A percentile compares a stretch with the other conserved stretches of the same genome.
Evolutionary conservation across 2,797 vertebrate genomes (phyloP).

Genomic region (Paedocypris micromegethes): DNA sequence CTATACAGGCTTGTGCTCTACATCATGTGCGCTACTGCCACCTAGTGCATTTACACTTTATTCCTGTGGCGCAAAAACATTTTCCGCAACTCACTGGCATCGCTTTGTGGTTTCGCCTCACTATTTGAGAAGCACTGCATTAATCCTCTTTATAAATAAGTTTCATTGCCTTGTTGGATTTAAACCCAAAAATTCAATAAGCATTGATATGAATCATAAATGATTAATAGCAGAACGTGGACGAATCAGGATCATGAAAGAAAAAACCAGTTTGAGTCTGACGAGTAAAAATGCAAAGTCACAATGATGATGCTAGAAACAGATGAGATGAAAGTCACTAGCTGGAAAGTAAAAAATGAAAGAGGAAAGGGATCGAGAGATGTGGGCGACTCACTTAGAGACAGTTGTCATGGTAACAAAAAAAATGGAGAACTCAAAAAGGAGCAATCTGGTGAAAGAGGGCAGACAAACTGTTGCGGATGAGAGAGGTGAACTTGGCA

Average conservation of each 20-base stretch:
- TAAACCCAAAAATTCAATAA: too few species aligned
- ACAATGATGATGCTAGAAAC: constrained; percentile 2
- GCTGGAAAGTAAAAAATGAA: constrained; percentile 54
- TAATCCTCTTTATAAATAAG: neutral
- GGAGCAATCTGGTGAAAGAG: constrained; percentile 57
- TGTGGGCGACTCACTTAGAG: constrained; percentile 66
- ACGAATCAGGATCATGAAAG: constrained; percentile 22
- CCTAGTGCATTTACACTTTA: too few species aligned
- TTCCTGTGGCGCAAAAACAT: too few species aligned
- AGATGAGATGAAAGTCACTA: constrained; percentile 53
- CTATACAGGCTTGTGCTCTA: too few species aligned
- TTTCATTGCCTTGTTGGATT: too few species aligned
- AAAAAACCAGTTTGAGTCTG: constrained; percentile 3
- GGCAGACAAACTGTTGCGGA: constrained; percentile 43
- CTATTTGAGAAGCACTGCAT: constrained; percentile 32
- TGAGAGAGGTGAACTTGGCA: constrained; percentile 31
- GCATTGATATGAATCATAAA: constrained; percentile 38
- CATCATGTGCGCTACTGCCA: too few species aligned
- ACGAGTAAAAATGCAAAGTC: constrained; percentile 13
- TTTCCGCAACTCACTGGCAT: too few species aligned
- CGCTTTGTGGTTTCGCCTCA: too few species aligned
- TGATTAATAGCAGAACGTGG: constrained; percentile 42
- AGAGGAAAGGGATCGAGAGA: constrained; percentile 48
- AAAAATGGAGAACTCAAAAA: constrained; percentile 61
- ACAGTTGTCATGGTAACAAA: constrained; percentile 73